These are phyloP conservation scores for Sturnus vulgaris DNA, from an alignment of 2,113 vertebrate genomes.

Conservation along the genomic window DNA sequence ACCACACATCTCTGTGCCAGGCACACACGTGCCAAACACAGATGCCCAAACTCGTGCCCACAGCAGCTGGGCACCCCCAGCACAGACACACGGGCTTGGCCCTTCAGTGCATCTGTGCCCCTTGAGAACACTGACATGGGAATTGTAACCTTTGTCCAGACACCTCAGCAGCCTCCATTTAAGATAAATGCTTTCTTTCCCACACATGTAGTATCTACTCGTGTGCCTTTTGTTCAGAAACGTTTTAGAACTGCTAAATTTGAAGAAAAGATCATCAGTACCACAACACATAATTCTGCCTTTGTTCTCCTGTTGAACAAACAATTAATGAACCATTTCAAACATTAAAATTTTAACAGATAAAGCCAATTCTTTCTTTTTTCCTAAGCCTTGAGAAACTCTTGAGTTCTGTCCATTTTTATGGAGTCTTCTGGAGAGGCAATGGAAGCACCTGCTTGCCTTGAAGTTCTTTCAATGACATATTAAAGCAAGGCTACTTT, in stretches of 20 bases:
- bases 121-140: rapidly evolving
- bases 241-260: background rate
- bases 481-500: background rate
- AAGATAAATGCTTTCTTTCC: background rate
- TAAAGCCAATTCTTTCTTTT: background rate
- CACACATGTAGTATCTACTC: background rate
- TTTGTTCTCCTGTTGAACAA: background rate
- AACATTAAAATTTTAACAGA: background rate
- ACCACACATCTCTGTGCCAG: background rate
- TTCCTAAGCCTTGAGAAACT: background rate
- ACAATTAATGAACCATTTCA: background rate
- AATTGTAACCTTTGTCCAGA: background rate
- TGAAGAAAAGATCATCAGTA: background rate
- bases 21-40: background rate
- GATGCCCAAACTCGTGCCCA: rapidly evolving
- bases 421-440: background rate
- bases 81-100: background rate
- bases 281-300: background rate
- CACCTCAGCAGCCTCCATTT: background rate
- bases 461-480: background rate
- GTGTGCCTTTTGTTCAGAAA: background rate
- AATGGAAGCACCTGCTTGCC: background rate
- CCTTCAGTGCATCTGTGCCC: background rate
- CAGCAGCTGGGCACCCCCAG: background rate
- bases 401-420: background rate